A percentile compares a stretch with the other conserved stretches of the same genome.
Evolutionary conservation across 2,113 vertebrate genomes (phyloP).

Genomic region (Callocephalon fimbriatum): DNA sequence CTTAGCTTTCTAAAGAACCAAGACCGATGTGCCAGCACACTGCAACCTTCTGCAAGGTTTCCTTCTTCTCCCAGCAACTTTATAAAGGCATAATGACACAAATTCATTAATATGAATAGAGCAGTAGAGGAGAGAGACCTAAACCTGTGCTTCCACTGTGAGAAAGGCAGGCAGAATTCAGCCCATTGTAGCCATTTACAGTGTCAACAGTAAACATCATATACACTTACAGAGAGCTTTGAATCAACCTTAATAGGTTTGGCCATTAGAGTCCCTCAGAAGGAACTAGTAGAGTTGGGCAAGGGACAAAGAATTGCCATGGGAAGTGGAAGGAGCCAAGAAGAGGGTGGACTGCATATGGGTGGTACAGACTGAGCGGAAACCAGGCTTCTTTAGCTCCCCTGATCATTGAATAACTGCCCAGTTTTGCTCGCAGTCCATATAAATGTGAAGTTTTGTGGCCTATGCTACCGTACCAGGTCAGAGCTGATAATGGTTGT

Average conservation of each 20-base stretch:
- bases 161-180: not conserved
- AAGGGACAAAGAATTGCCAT: not conserved
- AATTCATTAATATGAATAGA: not conserved
- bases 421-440: not conserved
- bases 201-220: not conserved
- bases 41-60: not conserved
- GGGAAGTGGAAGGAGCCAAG: not conserved
- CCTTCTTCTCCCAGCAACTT: not conserved
- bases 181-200: not conserved
- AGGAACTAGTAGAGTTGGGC: not conserved
- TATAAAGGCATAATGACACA: not conserved
- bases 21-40: not conserved
- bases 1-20: not conserved
- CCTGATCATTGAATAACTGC: not conserved
- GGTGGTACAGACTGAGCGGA: not conserved
- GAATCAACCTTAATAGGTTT: not conserved
- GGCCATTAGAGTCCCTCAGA: not conserved
- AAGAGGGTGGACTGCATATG: not conserved
- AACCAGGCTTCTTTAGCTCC: not conserved
- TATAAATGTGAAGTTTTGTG: not conserved
- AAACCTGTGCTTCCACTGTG: not conserved
- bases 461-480: not conserved
- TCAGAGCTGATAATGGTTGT: not conserved
- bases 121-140: not conserved
- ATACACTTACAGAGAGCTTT: not conserved